phyloP scores from a whole-genome alignment of 2,113 vertebrate species.

The Oncorhynchus gorbuscha region DNA sequence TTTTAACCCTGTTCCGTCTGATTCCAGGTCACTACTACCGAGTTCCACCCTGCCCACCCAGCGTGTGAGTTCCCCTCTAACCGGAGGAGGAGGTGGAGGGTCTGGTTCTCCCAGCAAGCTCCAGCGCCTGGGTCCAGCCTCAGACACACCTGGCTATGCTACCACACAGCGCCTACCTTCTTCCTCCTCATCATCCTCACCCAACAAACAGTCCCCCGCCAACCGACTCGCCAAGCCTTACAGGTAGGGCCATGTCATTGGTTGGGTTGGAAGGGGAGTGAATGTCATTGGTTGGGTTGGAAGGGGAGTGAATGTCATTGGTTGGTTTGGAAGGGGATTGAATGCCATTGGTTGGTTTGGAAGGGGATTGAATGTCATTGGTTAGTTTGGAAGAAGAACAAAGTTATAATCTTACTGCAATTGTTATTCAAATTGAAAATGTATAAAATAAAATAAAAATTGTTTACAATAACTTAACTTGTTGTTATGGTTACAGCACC shows the following conservation, averaged over 20 bases:
- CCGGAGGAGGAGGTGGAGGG: constrained; percentile 63
- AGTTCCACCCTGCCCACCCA: constrained; percentile 92
- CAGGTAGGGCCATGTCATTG: constrained; percentile 73
- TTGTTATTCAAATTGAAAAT: no score
- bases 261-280: no score
- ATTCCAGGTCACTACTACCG: constrained; percentile 83
- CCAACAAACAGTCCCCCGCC: constrained; percentile 86
- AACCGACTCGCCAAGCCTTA: constrained; percentile 92
- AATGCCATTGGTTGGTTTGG: no score
- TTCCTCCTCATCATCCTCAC: constrained; percentile 87
- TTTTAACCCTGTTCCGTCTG: constrained; percentile 66
- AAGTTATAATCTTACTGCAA: no score
- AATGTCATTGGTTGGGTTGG: no score
- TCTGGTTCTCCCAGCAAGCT: constrained; percentile 89
- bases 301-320: no score
- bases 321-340: no score
- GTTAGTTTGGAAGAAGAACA: no score
- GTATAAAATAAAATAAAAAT: no score
- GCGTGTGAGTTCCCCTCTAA: constrained; percentile 88
- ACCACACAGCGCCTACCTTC: constrained; percentile 81
- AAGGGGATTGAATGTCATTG: no score
- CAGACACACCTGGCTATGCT: constrained; percentile 81
- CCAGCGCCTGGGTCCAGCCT: constrained; percentile 85
- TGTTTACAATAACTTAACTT: no score
- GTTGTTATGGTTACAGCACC: constrained; percentile 40